Evolutionary conservation across 1,140 invertebrate genomes (phyloP).

Genomic region (Drosophila bocki): DNA sequence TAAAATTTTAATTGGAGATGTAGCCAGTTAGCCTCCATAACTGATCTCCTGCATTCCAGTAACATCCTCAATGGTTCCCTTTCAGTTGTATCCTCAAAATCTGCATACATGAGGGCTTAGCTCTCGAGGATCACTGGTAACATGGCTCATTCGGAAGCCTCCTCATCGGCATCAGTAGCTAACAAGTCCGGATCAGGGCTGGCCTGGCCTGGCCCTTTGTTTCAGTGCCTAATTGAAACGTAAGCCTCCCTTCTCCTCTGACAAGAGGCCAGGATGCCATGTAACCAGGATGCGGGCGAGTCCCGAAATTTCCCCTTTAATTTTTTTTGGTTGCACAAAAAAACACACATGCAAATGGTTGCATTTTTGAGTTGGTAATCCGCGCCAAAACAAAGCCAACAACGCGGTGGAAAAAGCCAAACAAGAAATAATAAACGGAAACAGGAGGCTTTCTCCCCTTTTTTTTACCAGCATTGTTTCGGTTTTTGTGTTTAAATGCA

Average conservation of each 20-base stretch:
- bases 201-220: conserved; percentile 13
- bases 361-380: conserved; percentile 72
- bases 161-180: background rate
- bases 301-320: conserved; percentile 40
- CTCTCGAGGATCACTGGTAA: background rate
- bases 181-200: conserved; percentile 31
- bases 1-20: background rate
- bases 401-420: conserved; percentile 1
- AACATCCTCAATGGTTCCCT: background rate
- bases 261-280: background rate
- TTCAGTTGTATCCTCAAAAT: background rate
- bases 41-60: background rate
- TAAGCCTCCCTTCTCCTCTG: conserved; percentile 41
- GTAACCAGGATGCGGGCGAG: conserved; percentile 6
- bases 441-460: conserved; percentile 18
- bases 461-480: conserved; percentile 16
- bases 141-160: background rate
- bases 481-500: conserved; percentile 29
- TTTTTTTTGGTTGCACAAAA: conserved; percentile 12
- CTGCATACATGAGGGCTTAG: background rate
- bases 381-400: conserved; percentile 43
- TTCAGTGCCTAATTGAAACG: conserved; percentile 64
- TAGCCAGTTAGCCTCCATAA: too few relatives aligned
- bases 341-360: conserved; percentile 31
- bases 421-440: conserved; percentile 13